These are phyloP conservation scores for Pelagia noctiluca DNA, from an alignment of 30 jellyfish, hydroid and myxozoan genomes.

Conservation along the genomic window DNA sequence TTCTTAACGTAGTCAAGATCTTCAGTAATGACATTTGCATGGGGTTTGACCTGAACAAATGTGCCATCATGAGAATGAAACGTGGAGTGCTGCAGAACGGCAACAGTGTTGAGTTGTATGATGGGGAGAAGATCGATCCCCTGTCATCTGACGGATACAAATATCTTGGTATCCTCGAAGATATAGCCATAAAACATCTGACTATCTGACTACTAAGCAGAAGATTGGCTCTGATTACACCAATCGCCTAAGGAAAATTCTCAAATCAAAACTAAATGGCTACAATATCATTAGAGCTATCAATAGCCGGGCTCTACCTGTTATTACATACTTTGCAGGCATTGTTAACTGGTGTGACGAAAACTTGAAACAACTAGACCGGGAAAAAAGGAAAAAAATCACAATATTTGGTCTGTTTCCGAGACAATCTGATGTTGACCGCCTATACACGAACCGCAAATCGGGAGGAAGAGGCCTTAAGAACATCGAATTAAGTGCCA, in stretches of 20 bases:
- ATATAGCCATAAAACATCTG: too few relatives aligned
- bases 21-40: slow-evolving; percentile 42
- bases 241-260: too few relatives aligned
- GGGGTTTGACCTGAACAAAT: slow-evolving; percentile 40
- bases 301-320: too few relatives aligned
- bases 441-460: slow-evolving; percentile 4
- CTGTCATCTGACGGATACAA: neutral
- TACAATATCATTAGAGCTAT: too few relatives aligned
- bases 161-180: too few relatives aligned
- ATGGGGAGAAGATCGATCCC: slow-evolving; percentile 13
- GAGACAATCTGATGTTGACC: neutral
- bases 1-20: neutral
- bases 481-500: neutral
- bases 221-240: too few relatives aligned
- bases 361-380: neutral
- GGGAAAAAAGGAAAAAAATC: neutral
- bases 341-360: too few relatives aligned
- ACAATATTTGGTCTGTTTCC: too few relatives aligned
- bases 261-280: too few relatives aligned
- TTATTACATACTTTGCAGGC: too few relatives aligned
- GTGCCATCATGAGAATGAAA: slow-evolving; percentile 29
- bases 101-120: neutral
- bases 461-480: slow-evolving; percentile 23
- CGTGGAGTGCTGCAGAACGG: slow-evolving; percentile 25
- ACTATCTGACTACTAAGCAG: too few relatives aligned